These are phyloP conservation scores for Cotesia glomerata DNA, from an alignment of 1,140 invertebrate genomes.

Conservation along the genomic window DNA sequence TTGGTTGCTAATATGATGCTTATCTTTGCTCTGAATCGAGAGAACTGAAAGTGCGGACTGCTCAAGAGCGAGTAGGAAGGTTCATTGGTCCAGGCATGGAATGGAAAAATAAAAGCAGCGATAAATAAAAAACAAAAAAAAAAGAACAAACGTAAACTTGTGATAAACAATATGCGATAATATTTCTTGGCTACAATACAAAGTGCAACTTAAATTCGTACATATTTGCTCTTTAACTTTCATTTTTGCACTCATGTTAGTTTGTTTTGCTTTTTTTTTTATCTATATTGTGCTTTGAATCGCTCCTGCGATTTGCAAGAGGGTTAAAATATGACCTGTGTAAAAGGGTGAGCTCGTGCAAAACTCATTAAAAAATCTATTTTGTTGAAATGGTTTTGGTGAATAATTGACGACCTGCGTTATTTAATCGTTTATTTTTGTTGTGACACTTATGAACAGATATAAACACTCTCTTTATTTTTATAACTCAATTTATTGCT, in stretches of 20 bases:
- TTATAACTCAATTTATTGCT: neutral
- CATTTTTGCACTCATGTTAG: slow-evolving; percentile 51
- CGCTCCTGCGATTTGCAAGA: slow-evolving; percentile 4
- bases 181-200: slow-evolving; percentile 60
- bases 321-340: slow-evolving; percentile 20
- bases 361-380: slow-evolving; percentile 41
- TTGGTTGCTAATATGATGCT: slow-evolving; percentile 34
- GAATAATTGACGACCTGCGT: neutral
- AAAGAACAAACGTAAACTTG: slow-evolving; percentile 24
- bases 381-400: slow-evolving; percentile 47
- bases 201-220: slow-evolving; percentile 49
- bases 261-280: slow-evolving; percentile 16
- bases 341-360: slow-evolving; percentile 17
- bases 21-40: slow-evolving; percentile 43
- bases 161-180: neutral
- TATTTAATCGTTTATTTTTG: neutral
- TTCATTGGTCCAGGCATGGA: slow-evolving; percentile 8
- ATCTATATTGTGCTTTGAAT: slow-evolving; percentile 19
- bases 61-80: neutral
- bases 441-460: neutral
- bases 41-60: too few species aligned
- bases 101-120: slow-evolving; percentile 27
- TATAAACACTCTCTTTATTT: neutral
- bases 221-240: too few species aligned
- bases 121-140: slow-evolving; percentile 23